A percentile compares a stretch with the other conserved stretches of the same genome.
These are phyloP conservation scores for Stramonita haemastoma DNA, from an alignment of 2,888 invertebrate species.

Conservation along the genomic window DNA sequence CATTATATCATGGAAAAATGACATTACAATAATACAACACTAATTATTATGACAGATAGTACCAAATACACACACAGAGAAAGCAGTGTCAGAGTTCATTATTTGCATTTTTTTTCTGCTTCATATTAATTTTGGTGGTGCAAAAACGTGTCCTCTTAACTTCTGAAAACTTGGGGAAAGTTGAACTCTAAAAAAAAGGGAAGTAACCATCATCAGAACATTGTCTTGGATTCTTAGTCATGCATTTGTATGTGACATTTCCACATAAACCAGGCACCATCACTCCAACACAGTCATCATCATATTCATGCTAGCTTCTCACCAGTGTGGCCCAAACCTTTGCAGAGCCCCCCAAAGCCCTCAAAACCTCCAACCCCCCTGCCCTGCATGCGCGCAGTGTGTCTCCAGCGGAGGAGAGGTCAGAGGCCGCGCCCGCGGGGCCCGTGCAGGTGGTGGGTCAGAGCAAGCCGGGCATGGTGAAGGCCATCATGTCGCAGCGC, in stretches of 20 bases:
- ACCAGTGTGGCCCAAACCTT: constrained; percentile 34
- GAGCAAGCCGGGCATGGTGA: constrained; percentile 53
- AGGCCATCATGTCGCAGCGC: constrained; percentile 84
- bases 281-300: not conserved
- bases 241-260: not conserved
- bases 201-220: too few relatives aligned
- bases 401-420: constrained; percentile 27
- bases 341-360: constrained; percentile 63
- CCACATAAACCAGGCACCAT: not conserved
- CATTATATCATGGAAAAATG: too few relatives aligned
- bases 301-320: too few relatives aligned
- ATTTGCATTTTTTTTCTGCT: too few relatives aligned
- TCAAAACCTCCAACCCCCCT: constrained; percentile 52
- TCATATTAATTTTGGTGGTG: too few relatives aligned
- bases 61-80: too few relatives aligned
- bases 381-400: constrained; percentile 39
- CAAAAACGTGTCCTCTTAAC: too few relatives aligned
- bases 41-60: too few relatives aligned
- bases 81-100: too few relatives aligned
- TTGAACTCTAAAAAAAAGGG: too few relatives aligned
- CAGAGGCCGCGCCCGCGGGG: constrained; percentile 38
- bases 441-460: constrained; percentile 46
- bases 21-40: too few relatives aligned
- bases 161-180: too few relatives aligned
- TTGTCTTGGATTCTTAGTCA: not conserved